Conservation (phyloP, 2,888 invertebrate species). For the Bombylius discolor region DNA sequence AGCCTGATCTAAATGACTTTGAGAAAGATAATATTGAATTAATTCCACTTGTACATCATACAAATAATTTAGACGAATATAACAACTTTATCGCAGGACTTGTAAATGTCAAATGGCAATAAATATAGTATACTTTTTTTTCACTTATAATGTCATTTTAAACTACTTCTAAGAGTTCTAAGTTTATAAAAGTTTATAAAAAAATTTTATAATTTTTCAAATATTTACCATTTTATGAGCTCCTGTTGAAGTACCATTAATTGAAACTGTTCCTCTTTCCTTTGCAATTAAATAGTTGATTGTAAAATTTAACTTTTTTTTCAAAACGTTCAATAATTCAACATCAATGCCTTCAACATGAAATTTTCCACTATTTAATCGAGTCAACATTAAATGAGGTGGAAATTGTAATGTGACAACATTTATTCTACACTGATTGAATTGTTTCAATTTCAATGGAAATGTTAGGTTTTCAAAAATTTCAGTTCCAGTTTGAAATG, state of each 20-base stretch:
- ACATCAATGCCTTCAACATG: conserved; percentile 10
- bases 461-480: not conserved
- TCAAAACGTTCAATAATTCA: conserved; percentile 5
- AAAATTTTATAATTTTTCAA: not conserved
- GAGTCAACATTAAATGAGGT: conserved; percentile 6
- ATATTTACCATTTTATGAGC: conserved; percentile 4
- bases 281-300: not conserved
- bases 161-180: too few species aligned
- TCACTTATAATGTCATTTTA: too few species aligned
- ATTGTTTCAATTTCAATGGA: conserved; percentile 9
- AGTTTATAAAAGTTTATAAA: too few species aligned
- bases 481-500: too few species aligned
- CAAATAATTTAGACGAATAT: too few species aligned
- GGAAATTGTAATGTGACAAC: conserved; percentile 2
- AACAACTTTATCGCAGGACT: too few species aligned
- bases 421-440: conserved; percentile 8
- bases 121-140: too few species aligned
- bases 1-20: too few species aligned
- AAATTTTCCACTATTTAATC: not conserved
- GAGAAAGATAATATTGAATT: too few species aligned
- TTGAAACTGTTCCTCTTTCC: conserved; percentile 4
- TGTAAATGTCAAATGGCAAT: too few species aligned
- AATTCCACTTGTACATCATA: too few species aligned
- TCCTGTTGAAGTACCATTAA: conserved; percentile 9
- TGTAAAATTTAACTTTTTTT: conserved; percentile 10